A percentile compares a stretch with the other conserved stretches of the same genome.
Conservation (phyloP, 1,140 invertebrate genomes). For the Notospermus geniculatus region DNA sequence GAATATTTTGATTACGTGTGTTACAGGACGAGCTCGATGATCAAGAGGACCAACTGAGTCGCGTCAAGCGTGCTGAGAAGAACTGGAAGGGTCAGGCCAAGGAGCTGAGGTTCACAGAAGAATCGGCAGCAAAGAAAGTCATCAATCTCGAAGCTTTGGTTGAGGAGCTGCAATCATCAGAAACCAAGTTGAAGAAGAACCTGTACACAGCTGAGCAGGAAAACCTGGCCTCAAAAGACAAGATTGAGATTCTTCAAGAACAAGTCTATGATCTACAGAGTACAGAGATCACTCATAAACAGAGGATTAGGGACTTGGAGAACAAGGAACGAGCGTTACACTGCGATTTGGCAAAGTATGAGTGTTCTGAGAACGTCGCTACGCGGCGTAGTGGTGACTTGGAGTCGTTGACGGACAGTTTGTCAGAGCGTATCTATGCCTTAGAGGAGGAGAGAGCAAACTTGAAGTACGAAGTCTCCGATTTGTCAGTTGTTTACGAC, state of each 20-base stretch:
- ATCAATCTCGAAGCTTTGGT: conserved; percentile 35
- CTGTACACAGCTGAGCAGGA: conserved; percentile 40
- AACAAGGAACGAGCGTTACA: conserved; percentile 38
- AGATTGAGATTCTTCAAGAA: conserved; percentile 37
- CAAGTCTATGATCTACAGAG: conserved; percentile 41
- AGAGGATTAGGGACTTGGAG: conserved; percentile 39
- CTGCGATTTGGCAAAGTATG: conserved; percentile 30
- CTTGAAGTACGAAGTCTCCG: conserved; percentile 31
- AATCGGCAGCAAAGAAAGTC: conserved; percentile 29
- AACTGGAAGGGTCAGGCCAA: conserved; percentile 3
- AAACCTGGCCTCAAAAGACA: conserved; percentile 33
- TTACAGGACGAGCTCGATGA: conserved; percentile 30
- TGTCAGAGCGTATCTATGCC: conserved; percentile 37
- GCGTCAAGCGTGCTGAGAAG: not conserved
- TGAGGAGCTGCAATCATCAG: conserved; percentile 39
- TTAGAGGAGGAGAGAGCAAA: conserved; percentile 39
- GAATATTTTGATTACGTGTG: no score
- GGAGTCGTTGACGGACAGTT: conserved; percentile 38
- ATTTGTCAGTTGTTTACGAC: conserved; percentile 33
- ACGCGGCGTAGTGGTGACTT: conserved; percentile 37
- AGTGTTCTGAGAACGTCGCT: conserved; percentile 37
- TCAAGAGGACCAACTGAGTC: conserved; percentile 36
- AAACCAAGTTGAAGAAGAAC: conserved; percentile 34
- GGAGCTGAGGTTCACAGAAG: not conserved
- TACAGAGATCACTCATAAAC: conserved; percentile 35